Evolutionary conservation across 2,113 vertebrate species (phyloP).

Genomic region (Cyphotilapia sp.): DNA sequence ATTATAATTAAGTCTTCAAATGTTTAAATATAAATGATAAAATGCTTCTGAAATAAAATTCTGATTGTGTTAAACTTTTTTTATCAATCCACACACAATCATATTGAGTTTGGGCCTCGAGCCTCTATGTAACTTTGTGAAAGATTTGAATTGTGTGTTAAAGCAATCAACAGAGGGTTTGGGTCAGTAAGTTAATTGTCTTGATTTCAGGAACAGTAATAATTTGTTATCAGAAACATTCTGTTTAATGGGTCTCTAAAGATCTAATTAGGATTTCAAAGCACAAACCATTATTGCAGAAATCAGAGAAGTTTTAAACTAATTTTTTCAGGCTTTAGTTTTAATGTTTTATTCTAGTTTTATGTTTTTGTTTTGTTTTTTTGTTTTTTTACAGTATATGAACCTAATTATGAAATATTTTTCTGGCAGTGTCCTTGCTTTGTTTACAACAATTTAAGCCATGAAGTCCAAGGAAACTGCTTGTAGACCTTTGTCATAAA

Average conservation of each 20-base stretch:
- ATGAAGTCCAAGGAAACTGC: neutral
- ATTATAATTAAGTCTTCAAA: neutral
- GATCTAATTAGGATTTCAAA: neutral
- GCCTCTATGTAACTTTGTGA: fast-evolving
- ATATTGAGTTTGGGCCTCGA: neutral
- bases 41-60: neutral
- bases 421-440: neutral
- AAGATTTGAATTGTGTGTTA: neutral
- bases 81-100: neutral
- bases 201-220: neutral
- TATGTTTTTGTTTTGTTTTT: neutral
- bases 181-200: neutral
- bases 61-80: neutral
- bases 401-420: neutral
- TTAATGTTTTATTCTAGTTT: neutral
- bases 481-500: neutral
- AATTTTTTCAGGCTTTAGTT: neutral
- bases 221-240: neutral
- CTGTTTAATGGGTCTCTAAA: neutral
- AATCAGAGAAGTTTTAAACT: neutral
- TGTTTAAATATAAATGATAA: neutral
- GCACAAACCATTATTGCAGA: neutral
- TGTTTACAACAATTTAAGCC: neutral
- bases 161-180: neutral
- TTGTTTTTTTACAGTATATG: neutral